These are phyloP conservation scores for Psittacula cyanocephala DNA, from an alignment of 2,113 vertebrate species.

Conservation along the genomic window DNA sequence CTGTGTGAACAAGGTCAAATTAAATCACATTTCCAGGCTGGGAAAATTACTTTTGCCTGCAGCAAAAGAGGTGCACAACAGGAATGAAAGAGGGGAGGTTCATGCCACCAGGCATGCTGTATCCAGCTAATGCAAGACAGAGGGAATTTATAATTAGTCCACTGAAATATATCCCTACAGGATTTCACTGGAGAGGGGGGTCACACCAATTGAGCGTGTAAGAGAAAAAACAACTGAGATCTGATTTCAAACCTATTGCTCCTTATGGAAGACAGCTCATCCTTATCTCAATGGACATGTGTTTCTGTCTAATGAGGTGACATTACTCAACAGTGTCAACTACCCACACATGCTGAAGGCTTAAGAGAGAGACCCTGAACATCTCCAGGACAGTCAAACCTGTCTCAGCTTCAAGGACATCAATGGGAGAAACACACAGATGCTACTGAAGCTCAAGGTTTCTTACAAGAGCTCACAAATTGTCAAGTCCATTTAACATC, in stretches of 20 bases:
- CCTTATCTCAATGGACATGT: not conserved
- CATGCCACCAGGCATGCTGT: slow-evolving; percentile 49
- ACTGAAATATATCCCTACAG: slow-evolving; percentile 51
- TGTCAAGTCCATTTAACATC: not conserved
- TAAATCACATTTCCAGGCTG: slow-evolving; percentile 72
- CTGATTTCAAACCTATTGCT: slow-evolving; percentile 21
- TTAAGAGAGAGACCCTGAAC: not conserved
- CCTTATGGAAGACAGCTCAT: not conserved
- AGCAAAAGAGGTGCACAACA: slow-evolving; percentile 61
- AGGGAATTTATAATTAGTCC: slow-evolving; percentile 65
- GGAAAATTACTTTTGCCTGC: slow-evolving; percentile 74
- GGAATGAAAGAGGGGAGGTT: slow-evolving; percentile 47
- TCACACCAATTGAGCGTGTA: not conserved
- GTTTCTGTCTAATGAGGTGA: not conserved
- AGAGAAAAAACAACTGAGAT: slow-evolving; percentile 10
- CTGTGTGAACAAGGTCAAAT: slow-evolving; percentile 72
- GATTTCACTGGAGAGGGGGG: not conserved
- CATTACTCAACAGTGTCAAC: not conserved
- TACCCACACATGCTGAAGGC: not conserved
- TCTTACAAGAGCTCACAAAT: not conserved
- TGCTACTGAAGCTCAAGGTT: not conserved
- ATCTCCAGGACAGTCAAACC: not conserved
- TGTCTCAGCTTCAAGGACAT: not conserved
- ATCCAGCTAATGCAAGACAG: slow-evolving; percentile 50
- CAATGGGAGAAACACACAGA: not conserved